Evolutionary conservation across 2,113 vertebrate species (phyloP), one percentile per base, ranked within the genome.

Genomic region (Seriola aureovittata): DNA sequence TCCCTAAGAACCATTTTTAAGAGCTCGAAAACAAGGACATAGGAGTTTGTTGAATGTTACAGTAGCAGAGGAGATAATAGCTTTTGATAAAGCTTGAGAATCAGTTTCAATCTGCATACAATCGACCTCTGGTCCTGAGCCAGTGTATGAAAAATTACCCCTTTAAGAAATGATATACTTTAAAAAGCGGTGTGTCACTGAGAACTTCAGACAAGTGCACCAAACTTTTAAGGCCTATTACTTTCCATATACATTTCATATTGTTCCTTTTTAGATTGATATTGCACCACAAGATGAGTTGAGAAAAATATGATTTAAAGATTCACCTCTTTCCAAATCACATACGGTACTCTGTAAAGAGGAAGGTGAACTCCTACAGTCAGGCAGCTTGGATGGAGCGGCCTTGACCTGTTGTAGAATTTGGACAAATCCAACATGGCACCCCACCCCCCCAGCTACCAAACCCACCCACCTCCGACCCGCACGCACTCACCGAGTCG

Each of bases 401-500:
- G 34, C 57, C 34, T 40, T 40, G 25, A 73, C 16, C 25, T 25
- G 36, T 32, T 62, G 21, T 55, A n/a, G 25, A n/a, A 23, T 78
- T 48, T 38, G n/a, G 32, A 48, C 14, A 21, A 65, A 67, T 64
- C 50, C 21, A 21, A 29, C 38, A 34, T 9, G 14, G 40, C 6
- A 65, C 36, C 34, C 8, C 3, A 3, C 46, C 3, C 10, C 12
- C 50, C 2, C 32, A 2, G 1, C 19, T 17, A 36, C 36, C 29
- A 10, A 44, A 57, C 54, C 7, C 17, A 4, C 34, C 68, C 25
- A 10, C 7, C 10, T 1, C 34, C 66, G 19, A 12, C 8, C 10
- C 1, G 5, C 50, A 25, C 48, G 29, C 48, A 21, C 94, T 95
- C 88, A 96, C 94, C 93, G 2, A 76, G 54, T 80, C 87, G 84